These are phyloP conservation scores for Panagrolaimus sp. DNA, from an alignment of 1,140 invertebrate genomes.

Conservation along the genomic window DNA sequence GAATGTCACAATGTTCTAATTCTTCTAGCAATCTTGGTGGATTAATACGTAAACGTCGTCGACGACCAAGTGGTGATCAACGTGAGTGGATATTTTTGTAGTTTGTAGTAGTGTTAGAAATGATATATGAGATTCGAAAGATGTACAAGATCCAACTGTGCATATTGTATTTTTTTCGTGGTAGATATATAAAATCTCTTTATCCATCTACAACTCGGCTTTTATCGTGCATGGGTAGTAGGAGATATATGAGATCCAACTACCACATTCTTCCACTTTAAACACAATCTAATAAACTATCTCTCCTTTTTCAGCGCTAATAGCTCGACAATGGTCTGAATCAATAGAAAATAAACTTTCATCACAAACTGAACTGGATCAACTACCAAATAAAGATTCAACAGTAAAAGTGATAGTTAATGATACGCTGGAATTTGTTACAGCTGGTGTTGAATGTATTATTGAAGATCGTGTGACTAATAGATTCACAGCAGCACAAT, in stretches of 20 bases:
- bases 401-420: slow-evolving; percentile 17
- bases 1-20: not conserved
- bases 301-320: slow-evolving; percentile 8
- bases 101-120: not conserved
- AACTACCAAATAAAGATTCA: not conserved
- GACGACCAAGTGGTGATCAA: not conserved
- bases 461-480: slow-evolving; percentile 51
- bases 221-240: too few species aligned
- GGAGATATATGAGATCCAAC: too few species aligned
- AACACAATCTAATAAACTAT: too few species aligned
- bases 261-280: too few species aligned
- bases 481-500: slow-evolving; percentile 44
- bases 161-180: not conserved
- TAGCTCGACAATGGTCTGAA: slow-evolving; percentile 16
- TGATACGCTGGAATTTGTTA: slow-evolving; percentile 10
- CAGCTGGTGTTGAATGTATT: slow-evolving; percentile 42
- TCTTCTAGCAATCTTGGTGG: not conserved
- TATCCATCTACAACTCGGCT: not conserved
- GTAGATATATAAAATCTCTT: not conserved
- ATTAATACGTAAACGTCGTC: not conserved
- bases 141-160: not conserved
- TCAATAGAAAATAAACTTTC: slow-evolving; percentile 15
- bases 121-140: too few species aligned
- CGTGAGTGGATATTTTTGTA: slow-evolving; percentile 1
- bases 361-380: slow-evolving; percentile 11